phyloP scores from a whole-genome alignment of 2,113 vertebrate species.

The Amblyopsis rosae region DNA sequence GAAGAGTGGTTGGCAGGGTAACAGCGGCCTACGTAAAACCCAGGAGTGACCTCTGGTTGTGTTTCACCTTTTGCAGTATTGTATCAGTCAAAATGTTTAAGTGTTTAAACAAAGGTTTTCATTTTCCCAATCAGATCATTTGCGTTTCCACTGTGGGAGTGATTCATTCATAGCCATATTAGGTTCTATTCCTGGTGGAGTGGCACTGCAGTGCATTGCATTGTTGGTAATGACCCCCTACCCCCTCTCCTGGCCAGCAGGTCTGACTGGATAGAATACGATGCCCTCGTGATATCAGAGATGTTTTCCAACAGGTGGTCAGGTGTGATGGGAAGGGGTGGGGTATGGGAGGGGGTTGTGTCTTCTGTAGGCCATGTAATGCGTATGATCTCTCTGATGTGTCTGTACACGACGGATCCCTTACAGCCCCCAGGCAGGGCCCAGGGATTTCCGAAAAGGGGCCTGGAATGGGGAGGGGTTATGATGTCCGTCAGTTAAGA shows the following conservation, averaged over 20 bases:
- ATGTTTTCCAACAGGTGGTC: slow-evolving; percentile 59
- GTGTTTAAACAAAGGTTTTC: slow-evolving; percentile 8
- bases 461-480: not conserved
- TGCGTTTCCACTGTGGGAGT: slow-evolving; percentile 5
- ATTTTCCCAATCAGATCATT: not conserved
- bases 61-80: not conserved
- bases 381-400: slow-evolving; percentile 33
- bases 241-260: too few relatives aligned
- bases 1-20: not conserved
- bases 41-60: too few relatives aligned
- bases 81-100: slow-evolving; percentile 12
- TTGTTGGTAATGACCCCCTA: not conserved
- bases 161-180: slow-evolving; percentile 54
- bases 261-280: too few relatives aligned
- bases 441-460: not conserved
- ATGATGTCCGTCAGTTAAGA: slow-evolving; percentile 17
- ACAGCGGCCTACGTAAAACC: not conserved
- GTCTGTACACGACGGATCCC: slow-evolving; percentile 4
- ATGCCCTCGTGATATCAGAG: slow-evolving; percentile 22
- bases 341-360: not conserved
- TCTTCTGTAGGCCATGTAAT: slow-evolving; percentile 44
- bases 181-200: slow-evolving; percentile 19
- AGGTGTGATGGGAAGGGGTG: slow-evolving; percentile 50
- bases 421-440: slow-evolving; percentile 8
- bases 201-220: not conserved